Base-by-base conservation (phyloP, 2,888 invertebrate genomes). In the Epinotia ramella region DNA sequence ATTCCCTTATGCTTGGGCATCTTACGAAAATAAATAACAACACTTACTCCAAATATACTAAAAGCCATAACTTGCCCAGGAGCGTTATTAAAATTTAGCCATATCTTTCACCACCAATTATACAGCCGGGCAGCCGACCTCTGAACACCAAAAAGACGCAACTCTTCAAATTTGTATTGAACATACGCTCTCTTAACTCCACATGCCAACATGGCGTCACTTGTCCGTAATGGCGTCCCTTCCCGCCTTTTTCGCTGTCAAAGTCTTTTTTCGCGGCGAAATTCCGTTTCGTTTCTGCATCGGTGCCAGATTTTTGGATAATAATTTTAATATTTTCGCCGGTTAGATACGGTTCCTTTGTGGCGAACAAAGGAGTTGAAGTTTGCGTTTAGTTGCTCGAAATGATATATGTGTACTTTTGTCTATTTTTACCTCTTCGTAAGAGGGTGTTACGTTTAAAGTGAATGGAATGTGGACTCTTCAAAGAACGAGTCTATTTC, bases 151-250 rank as follows among this genome's bases (percentile, higher is more conserved):
- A 66, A 75, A 70, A 18, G 70, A 1, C 16, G 24, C 24, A 44
- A 5, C 16, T 65, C 53, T 53, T 62, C 40, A 28, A 60, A 66
- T 59, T 24, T 6, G 44, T 13, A 16, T 53, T 20, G 9, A 40
- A 71, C 53, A 40, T 75, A 70, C 53, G 75, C 60, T 53, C 44
- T 71, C 71, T 71, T 18, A 9, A 13, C n/a, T 24, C 20, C 13
- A 2, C 28, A 16, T 18, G 9, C 33, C 6, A n/a, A 24, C 12
- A 18, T 18, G 73, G 91, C 90, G 92, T 92, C 93, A 93, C 92
- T 93, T 93, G 93, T 88, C 86, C 86, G 86, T 89, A 93, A 93
- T 92, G 90, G 89, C 87, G 76, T 68, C 64, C 79, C 49, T 73
- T 77, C 79, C 80, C 80, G 80, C 80, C 78, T 79, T 80, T 80